Percentiles rank a stretch among this genome's conserved stretches.
These are phyloP conservation scores for Lipophrys pholis DNA, from an alignment of 2,113 vertebrate species.

Conservation along the genomic window DNA sequence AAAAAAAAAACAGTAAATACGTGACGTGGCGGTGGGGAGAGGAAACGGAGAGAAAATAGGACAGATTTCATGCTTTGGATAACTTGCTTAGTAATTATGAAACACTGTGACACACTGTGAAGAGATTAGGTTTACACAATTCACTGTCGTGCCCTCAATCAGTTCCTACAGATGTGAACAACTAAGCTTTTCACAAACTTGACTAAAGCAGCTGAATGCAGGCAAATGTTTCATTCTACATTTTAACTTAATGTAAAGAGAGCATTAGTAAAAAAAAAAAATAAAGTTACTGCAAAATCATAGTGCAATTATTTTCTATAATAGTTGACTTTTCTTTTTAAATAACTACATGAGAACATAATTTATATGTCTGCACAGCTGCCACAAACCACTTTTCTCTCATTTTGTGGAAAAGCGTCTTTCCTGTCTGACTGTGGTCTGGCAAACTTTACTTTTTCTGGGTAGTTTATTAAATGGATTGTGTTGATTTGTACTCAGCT, in stretches of 20 bases:
- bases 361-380: not conserved
- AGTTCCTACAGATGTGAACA: conserved; percentile 1
- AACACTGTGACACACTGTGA: not conserved
- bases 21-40: conserved; percentile 4
- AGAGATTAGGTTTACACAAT: not conserved
- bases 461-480: not conserved
- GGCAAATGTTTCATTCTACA: not conserved
- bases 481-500: not conserved
- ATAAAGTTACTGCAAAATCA: not conserved
- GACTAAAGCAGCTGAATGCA: too few relatives aligned
- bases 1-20: conserved; percentile 10
- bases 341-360: not conserved
- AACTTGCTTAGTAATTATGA: conserved; percentile 10
- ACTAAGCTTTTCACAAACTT: not conserved
- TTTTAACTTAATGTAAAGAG: not conserved
- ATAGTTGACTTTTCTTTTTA: not conserved
- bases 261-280: not conserved
- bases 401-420: not conserved
- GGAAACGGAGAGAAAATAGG: conserved; percentile 12
- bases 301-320: not conserved
- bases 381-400: not conserved
- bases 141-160: not conserved
- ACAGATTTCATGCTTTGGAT: conserved; percentile 6
- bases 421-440: not conserved
- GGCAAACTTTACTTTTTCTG: not conserved